Evolutionary conservation across 2,113 vertebrate species (phyloP), one percentile per base, ranked within the genome.

Genomic region (Chiloscyllium plagiosum): DNA sequence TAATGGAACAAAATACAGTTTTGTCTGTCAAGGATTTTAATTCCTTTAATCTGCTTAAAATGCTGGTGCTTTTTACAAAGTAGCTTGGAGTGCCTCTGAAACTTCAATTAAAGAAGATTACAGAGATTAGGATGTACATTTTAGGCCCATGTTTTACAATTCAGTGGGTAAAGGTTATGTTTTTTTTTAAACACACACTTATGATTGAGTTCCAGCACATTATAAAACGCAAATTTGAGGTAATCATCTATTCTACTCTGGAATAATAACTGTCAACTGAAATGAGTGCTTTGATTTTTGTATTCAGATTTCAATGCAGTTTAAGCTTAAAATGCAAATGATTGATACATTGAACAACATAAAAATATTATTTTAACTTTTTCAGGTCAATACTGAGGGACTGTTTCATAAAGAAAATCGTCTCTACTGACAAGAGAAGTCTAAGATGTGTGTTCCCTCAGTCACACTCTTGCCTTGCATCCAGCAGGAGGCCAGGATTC

Each of bases 91-190:
- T 66, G 29, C 29, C 56, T 66, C 56, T 20, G 4, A 90, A 90
- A 65, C 80, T 66, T 37, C 29, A 90, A 65, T 61, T 92, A 76
- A 10, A 92, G 89, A 92, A 66, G 89, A 66, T 92, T 92, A n/a
- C 17, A 92, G 61, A 92, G 56, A 61, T 92, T 37, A 66, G 29
- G 61, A 22, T 66, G 89, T 66, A 61, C 17, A 10, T 66, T 37
- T 66, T 47, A 66, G 4, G 61, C 17, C 56, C 15, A 1, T 29
- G 19, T 37, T n/a, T 92, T 66, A 66, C 33, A 66, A 92, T n/a
- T 56, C 29, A 65, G 56, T 13, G 50, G 86, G 13, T 29, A 65
- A 61, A 87, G 1, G 52, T 61, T 87, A 61, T 29, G 26, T n/a
- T n/a, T 90, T n/a, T n/a, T 90, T 65, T 90, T 15, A 65, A 90